Percentiles rank a stretch among this genome's conserved stretches.
Evolutionary conservation across 1,140 invertebrate species (phyloP).

Genomic region (Brachionus plicatilis): DNA sequence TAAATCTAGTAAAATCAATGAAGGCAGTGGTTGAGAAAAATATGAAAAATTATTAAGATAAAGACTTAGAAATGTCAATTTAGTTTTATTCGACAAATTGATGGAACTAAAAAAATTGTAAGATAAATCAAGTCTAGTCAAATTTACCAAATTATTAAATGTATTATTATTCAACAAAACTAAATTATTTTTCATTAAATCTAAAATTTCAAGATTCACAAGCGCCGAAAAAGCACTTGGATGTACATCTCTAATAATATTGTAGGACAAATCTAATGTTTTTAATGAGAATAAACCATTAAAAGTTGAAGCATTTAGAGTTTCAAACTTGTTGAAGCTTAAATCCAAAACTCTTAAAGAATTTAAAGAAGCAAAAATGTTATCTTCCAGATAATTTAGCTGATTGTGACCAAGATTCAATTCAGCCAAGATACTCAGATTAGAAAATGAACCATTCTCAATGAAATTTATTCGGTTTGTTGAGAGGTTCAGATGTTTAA

Average conservation of each 20-base stretch:
- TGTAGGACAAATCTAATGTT: neutral
- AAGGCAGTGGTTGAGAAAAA: neutral
- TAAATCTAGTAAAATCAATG: neutral
- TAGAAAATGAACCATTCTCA: neutral
- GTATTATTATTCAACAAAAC: neutral
- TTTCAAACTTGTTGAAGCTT: neutral
- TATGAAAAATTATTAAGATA: neutral
- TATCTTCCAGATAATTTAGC: neutral
- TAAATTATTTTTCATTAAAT: neutral
- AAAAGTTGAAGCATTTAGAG: neutral
- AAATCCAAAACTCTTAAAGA: neutral
- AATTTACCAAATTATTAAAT: neutral
- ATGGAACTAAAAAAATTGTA: neutral
- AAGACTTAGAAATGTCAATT: neutral
- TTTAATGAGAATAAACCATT: neutral
- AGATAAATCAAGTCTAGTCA: neutral
- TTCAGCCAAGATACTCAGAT: neutral
- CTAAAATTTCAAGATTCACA: neutral
- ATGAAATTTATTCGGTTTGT: neutral
- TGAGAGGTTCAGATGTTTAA: too few relatives aligned
- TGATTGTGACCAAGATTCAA: neutral
- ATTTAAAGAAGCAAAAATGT: neutral
- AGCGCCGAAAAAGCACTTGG: neutral
- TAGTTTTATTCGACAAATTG: neutral
- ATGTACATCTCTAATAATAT: neutral